Base-by-base conservation (phyloP, 35 echinoderm and acorn worm genomes). In the Apostichopus parvimensis region DNA sequence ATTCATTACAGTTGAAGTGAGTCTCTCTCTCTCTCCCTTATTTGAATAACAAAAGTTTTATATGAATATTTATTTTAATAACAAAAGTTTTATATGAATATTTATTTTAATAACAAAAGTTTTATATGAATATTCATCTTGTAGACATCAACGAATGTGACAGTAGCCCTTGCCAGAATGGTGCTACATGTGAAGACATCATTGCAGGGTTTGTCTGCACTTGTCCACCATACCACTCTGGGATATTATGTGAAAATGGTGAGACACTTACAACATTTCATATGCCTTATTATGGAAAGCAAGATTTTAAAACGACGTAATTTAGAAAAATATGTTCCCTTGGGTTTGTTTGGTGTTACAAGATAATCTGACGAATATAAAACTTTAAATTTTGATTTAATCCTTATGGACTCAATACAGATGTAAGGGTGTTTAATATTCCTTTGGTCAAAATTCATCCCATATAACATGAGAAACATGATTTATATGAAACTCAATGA, bases 71-170 rank as follows among this genome's bases (percentile, higher is more conserved):
- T 52, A 84, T 58, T 9, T 60, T 59, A 59, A 59, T 59, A 59
- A 59, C 57, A 8, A 59, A 59, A 8, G 6, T 59, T 59, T 59
- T 59, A 73, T 73, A 84, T 84, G 54, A 84, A 84, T 84, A 84
- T 84, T 84, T 52, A 84, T 58, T 9, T 60, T 60, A 60, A 60
- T 60, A 60, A 60, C 57, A 8, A 60, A 61, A 9, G 8, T 61
- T 61, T 61, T 61, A 22, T 75, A 84, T 84, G 54, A 84, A 84
- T 84, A 84, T 84, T 84, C 79, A 84, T 58, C 8, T 60, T 79
- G 56, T 52, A 76, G 82, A 94, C 5, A 87, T 92, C 21, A 82
- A 95, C 64, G 94, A 95, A 53, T 95, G 94, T 54, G 11, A 59
- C 56, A 88, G 83, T 73, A n/a, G 34, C 14, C 94, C 94, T 59